These are phyloP conservation scores for Melanotaenia duboulayi DNA, from an alignment of 2,113 vertebrate species.

Conservation along the genomic window DNA sequence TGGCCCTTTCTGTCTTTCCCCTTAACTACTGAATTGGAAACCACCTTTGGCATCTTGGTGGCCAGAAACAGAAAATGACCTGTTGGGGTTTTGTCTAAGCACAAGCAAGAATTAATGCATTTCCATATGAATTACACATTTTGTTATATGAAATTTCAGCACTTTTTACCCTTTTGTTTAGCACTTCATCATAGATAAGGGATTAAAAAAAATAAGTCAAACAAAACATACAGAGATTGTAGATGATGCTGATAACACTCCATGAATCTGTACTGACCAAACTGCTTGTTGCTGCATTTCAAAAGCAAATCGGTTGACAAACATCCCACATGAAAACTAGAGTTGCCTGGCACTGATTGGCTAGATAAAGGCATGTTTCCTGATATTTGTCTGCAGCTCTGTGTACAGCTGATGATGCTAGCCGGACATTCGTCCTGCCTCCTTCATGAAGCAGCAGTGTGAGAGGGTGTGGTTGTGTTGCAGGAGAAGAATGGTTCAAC, in stretches of 20 bases:
- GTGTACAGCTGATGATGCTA: slow-evolving; percentile 31
- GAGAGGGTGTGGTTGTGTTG: slow-evolving; percentile 31
- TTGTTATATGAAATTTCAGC: too few species aligned
- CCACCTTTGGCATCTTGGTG: too few species aligned
- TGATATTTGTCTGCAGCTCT: slow-evolving; percentile 46
- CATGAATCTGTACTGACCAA: not conserved
- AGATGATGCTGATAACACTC: not conserved
- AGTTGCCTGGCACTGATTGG: slow-evolving; percentile 49
- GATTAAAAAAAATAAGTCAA: too few species aligned
- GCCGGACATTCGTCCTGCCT: slow-evolving; percentile 49
- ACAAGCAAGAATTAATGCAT: too few species aligned
- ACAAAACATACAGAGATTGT: too few species aligned
- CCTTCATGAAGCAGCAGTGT: slow-evolving; percentile 35
- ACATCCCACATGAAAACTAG: not conserved
- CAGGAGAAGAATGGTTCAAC: slow-evolving; percentile 34
- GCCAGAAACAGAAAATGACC: too few species aligned
- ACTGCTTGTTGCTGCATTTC: not conserved
- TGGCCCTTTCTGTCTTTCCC: too few species aligned
- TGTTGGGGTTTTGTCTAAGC: too few species aligned
- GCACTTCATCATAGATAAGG: not conserved
- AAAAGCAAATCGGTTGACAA: not conserved
- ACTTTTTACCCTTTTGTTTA: not conserved
- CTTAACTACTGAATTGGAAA: too few species aligned
- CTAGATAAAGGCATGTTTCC: slow-evolving; percentile 43
- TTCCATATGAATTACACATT: too few species aligned